These are phyloP conservation scores for Miichthys miiuy DNA, from an alignment of 2,797 vertebrate genomes.

Conservation along the genomic window DNA sequence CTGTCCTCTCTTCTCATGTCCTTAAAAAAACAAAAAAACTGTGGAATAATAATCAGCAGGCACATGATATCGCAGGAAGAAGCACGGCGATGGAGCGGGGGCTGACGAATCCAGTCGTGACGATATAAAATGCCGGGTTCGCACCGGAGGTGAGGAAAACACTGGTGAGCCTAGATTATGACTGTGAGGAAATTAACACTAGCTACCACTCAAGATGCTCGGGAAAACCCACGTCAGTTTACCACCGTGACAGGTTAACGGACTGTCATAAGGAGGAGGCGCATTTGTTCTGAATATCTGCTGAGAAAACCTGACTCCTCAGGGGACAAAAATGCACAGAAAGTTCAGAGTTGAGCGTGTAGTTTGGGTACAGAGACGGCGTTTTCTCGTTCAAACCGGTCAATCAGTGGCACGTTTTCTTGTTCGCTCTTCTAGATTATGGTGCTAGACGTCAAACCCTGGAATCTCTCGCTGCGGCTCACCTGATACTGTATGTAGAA, in stretches of 20 bases:
- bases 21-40: background rate
- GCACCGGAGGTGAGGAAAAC: constrained; percentile 1
- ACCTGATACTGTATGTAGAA: constrained; percentile 47
- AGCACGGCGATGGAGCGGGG: background rate
- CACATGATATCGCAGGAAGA: background rate
- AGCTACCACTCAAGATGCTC: background rate
- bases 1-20: background rate
- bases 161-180: background rate
- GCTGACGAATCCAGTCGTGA: background rate
- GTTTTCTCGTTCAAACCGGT: background rate
- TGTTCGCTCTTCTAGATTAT: constrained; percentile 23
- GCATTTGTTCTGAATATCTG: background rate
- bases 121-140: background rate
- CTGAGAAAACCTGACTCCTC: background rate
- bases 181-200: constrained; percentile 28
- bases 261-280: background rate
- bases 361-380: background rate
- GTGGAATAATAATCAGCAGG: constrained; percentile 22
- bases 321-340: background rate
- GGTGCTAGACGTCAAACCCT: constrained; percentile 62
- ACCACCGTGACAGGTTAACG: background rate
- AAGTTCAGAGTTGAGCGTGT: background rate
- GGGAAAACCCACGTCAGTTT: background rate
- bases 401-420: constrained; percentile 9
- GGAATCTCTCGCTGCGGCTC: constrained; percentile 45